A percentile compares a stretch with the other conserved stretches of the same genome.
Evolutionary conservation across 2,888 invertebrate genomes (phyloP).

Genomic region (Pollenia labialis): DNA sequence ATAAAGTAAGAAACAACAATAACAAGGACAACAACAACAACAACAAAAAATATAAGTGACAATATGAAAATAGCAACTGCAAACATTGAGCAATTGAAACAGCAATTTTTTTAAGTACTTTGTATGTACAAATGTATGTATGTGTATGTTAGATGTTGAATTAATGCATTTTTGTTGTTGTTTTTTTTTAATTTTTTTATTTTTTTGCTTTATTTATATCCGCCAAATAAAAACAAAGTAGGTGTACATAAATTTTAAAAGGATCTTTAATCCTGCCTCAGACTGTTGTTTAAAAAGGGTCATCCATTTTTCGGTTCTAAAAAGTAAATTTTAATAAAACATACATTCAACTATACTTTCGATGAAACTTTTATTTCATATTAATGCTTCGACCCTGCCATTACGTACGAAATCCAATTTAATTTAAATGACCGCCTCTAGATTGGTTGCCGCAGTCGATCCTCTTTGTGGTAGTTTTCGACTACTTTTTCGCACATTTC

Average conservation of each 20-base stretch:
- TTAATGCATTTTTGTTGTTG: constrained; percentile 45
- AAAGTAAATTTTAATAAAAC: too few relatives aligned
- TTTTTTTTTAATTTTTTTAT: constrained; percentile 18
- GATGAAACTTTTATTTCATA: too few relatives aligned
- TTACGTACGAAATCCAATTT: too few relatives aligned
- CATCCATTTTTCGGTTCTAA: too few relatives aligned
- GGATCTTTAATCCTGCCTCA: background rate
- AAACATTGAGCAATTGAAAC: constrained; percentile 15
- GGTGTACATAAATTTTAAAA: background rate
- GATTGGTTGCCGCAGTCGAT: too few relatives aligned
- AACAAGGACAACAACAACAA: constrained; percentile 24
- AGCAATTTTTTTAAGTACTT: constrained; percentile 47
- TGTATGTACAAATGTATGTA: constrained; percentile 23
- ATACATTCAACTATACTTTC: too few relatives aligned
- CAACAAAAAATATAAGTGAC: constrained; percentile 19
- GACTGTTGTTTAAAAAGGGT: too few relatives aligned
- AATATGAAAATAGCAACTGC: constrained; percentile 44
- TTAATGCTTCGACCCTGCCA: too few relatives aligned
- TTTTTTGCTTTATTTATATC: background rate
- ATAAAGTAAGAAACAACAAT: constrained; percentile 14
- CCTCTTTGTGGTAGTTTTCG: too few relatives aligned
- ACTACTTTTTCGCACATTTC: too few relatives aligned
- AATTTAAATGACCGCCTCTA: too few relatives aligned
- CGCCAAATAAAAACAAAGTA: background rate
- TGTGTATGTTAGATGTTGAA: background rate